Evolutionary conservation across 1,140 invertebrate species (phyloP).

Genomic region (Stratiolaelaps scimitus): DNA sequence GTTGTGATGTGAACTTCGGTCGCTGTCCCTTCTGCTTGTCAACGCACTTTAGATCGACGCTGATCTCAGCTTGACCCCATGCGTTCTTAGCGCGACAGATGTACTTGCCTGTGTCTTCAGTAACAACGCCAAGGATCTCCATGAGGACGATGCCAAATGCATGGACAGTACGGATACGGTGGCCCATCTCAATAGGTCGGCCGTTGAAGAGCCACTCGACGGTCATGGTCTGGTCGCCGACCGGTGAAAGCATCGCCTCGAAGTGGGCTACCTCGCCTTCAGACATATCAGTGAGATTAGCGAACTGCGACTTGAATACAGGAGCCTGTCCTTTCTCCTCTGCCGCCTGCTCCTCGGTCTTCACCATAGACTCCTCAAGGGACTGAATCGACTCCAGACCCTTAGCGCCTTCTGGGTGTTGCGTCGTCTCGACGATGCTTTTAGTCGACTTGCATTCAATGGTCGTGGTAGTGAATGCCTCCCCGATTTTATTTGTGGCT

Average conservation of each 20-base stretch:
- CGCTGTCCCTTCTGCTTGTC: slow-evolving; percentile 69
- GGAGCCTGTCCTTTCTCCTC: slow-evolving; percentile 62
- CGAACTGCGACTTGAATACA: slow-evolving; percentile 71
- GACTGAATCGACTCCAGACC: slow-evolving; percentile 78
- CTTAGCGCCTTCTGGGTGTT: slow-evolving; percentile 82
- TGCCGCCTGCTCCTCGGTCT: slow-evolving; percentile 52
- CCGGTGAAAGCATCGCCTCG: slow-evolving; percentile 78
- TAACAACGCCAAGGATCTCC: slow-evolving; percentile 68
- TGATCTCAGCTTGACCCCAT: slow-evolving; percentile 73
- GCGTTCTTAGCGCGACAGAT: slow-evolving; percentile 61
- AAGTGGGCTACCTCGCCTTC: slow-evolving; percentile 87
- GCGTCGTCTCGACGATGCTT: slow-evolving; percentile 67
- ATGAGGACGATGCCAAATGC: slow-evolving; percentile 90
- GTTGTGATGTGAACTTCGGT: slow-evolving; percentile 73
- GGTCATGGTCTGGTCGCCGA: slow-evolving; percentile 86
- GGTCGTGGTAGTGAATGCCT: slow-evolving; percentile 79
- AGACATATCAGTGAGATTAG: slow-evolving; percentile 61
- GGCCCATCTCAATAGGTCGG: slow-evolving; percentile 60
- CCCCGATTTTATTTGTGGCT: slow-evolving; percentile 46
- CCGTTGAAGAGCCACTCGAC: slow-evolving; percentile 97
- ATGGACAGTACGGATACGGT: slow-evolving; percentile 74
- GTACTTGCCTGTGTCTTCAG: slow-evolving; percentile 65
- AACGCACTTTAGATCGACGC: slow-evolving; percentile 63
- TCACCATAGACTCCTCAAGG: slow-evolving; percentile 63
- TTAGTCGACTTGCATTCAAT: slow-evolving; percentile 63